Conservation (phyloP, 1,140 invertebrate species). For the Saccostrea echinata region DNA sequence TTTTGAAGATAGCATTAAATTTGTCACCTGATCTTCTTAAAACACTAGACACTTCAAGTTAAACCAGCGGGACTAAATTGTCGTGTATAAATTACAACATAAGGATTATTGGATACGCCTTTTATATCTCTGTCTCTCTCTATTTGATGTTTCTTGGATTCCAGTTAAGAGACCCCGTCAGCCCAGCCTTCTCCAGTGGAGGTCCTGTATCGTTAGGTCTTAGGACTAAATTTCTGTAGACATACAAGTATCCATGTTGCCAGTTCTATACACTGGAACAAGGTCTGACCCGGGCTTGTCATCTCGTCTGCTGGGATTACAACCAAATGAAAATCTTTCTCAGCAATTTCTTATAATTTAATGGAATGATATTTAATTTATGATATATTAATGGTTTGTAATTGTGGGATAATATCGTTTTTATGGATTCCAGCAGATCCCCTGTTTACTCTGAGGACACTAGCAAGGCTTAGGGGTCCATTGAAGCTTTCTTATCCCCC, state of each 20-base stretch:
- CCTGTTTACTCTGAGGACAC: not conserved
- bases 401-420: constrained; percentile 22
- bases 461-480: constrained; percentile 12
- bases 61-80: constrained; percentile 19
- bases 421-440: not conserved
- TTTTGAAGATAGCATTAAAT: not conserved
- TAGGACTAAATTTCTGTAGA: not conserved
- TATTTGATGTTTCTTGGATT: constrained; percentile 29
- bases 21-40: not conserved
- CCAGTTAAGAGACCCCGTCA: not conserved
- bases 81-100: not conserved
- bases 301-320: not conserved
- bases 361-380: not conserved
- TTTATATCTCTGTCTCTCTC: not conserved
- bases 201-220: not conserved
- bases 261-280: not conserved
- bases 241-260: not conserved
- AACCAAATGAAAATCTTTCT: not conserved
- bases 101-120: not conserved
- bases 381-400: constrained; percentile 6
- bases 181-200: not conserved
- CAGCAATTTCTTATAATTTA: constrained; percentile 10
- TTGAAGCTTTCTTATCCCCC: not conserved
- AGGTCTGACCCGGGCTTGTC: not conserved
- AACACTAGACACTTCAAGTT: not conserved